Percentiles rank a stretch among this genome's conserved stretches.
Conservation (phyloP, 1,140 invertebrate genomes). For the Cotesia glomerata region DNA sequence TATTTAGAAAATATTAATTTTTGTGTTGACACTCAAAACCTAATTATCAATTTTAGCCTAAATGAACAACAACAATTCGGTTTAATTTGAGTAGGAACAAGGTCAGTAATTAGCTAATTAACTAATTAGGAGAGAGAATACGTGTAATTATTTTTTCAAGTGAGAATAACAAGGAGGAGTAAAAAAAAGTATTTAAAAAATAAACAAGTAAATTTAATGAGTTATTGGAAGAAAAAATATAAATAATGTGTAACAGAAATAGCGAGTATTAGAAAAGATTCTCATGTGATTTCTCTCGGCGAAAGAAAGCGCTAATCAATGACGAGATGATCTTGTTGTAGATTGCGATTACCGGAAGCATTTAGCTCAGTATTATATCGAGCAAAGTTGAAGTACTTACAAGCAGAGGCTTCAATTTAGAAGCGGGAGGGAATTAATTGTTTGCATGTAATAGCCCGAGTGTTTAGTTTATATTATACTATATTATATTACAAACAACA, state of each 20-base stretch:
- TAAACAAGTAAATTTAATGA: not conserved
- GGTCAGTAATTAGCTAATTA: no score
- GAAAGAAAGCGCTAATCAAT: slow-evolving; percentile 43
- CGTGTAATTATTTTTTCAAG: not conserved
- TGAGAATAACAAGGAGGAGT: not conserved
- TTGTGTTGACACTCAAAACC: no score
- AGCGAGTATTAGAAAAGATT: not conserved
- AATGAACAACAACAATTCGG: no score
- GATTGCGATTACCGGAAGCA: slow-evolving; percentile 43
- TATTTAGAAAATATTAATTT: no score
- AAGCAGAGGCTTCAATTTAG: not conserved
- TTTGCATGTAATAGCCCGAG: not conserved
- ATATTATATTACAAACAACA: not conserved
- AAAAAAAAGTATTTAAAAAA: not conserved
- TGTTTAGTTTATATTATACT: not conserved
- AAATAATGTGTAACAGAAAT: not conserved
- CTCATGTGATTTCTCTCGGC: slow-evolving; percentile 35
- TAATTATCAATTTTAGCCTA: no score
- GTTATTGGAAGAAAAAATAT: not conserved
- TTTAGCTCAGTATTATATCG: not conserved
- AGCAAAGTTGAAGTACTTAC: slow-evolving; percentile 31
- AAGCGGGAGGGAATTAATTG: not conserved
- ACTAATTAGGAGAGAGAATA: not conserved
- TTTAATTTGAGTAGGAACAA: no score
- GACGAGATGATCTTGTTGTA: slow-evolving; percentile 29